Evolutionary conservation across 2,888 invertebrate species (phyloP).

Genomic region (Drosophila maculinotata): DNA sequence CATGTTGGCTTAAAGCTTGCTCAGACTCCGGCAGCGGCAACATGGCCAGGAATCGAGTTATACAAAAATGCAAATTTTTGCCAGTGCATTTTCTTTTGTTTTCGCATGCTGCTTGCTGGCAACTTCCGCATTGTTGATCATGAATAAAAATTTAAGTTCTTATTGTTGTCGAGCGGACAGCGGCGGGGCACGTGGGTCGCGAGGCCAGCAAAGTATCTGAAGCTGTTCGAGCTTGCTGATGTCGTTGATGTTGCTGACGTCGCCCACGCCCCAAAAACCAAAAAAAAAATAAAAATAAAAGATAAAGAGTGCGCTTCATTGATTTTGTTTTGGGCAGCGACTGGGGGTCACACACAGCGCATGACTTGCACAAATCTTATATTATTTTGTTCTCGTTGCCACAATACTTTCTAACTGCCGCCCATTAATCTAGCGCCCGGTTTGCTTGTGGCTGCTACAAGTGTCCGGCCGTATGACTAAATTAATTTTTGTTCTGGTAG

Average conservation of each 20-base stretch:
- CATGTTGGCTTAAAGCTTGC: slow-evolving; percentile 33
- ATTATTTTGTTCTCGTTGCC: slow-evolving; percentile 3
- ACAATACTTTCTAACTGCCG: slow-evolving; percentile 73
- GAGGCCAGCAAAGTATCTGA: slow-evolving; percentile 7
- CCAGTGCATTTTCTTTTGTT: slow-evolving; percentile 73
- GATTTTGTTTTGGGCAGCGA: slow-evolving; percentile 50
- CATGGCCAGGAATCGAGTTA: slow-evolving; percentile 47
- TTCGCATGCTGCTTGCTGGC: slow-evolving; percentile 48
- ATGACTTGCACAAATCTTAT: slow-evolving; percentile 38
- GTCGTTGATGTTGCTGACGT: slow-evolving; percentile 40
- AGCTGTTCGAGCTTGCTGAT: slow-evolving; percentile 33
- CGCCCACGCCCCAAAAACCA: slow-evolving; percentile 49
- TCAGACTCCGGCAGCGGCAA: slow-evolving; percentile 15
- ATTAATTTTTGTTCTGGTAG: slow-evolving; percentile 79
- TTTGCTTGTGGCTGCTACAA: slow-evolving; percentile 43
- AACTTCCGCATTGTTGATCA: slow-evolving; percentile 81
- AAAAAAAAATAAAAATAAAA: not conserved
- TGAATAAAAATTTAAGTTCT: slow-evolving; percentile 81
- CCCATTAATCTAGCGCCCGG: slow-evolving; percentile 71
- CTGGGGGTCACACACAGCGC: slow-evolving; percentile 37
- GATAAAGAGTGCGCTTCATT: slow-evolving; percentile 62
- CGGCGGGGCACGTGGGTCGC: slow-evolving; percentile 69
- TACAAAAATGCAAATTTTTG: slow-evolving; percentile 66
- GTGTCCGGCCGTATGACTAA: slow-evolving; percentile 77
- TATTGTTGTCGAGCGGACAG: slow-evolving; percentile 64